Evolutionary conservation across 2,888 invertebrate genomes (phyloP).

Genomic region (Andrena marginata): DNA sequence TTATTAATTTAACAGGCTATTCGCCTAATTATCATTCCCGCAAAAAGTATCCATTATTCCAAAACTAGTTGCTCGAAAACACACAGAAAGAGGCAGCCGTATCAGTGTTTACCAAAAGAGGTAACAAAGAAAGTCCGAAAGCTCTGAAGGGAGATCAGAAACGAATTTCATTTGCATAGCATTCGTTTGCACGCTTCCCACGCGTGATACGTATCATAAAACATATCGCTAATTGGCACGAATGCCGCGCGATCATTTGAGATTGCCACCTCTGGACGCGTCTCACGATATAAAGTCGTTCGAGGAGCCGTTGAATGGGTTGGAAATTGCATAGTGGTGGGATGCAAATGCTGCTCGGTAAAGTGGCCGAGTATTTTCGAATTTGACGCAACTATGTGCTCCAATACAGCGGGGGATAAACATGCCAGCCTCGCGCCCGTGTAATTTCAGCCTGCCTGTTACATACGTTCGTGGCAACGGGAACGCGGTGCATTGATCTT

Average conservation of each 20-base stretch:
- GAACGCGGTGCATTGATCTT: conserved; percentile 37
- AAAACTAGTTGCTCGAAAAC: background rate
- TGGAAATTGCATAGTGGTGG: conserved; percentile 22
- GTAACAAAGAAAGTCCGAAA: background rate
- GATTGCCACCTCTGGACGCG: background rate
- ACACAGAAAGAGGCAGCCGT: background rate
- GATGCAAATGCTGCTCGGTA: conserved; percentile 27
- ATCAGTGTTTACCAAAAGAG: background rate
- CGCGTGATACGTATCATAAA: conserved; percentile 6
- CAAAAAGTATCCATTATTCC: background rate
- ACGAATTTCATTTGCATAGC: conserved; percentile 16
- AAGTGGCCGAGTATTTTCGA: conserved; percentile 3
- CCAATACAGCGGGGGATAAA: background rate
- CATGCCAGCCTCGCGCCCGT: conserved; percentile 12
- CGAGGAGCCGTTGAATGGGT: background rate
- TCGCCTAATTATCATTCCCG: background rate
- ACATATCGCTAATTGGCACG: conserved; percentile 13
- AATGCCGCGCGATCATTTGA: conserved; percentile 9
- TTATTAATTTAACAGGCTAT: background rate
- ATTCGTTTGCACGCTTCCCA: background rate
- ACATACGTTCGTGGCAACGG: conserved; percentile 36
- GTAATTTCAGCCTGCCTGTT: conserved; percentile 38
- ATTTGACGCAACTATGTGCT: conserved; percentile 19
- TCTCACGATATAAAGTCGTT: conserved; percentile 9
- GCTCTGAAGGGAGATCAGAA: background rate